Base-by-base conservation (phyloP, 2,888 invertebrate genomes). In the Epirrhoe alternata region DNA sequence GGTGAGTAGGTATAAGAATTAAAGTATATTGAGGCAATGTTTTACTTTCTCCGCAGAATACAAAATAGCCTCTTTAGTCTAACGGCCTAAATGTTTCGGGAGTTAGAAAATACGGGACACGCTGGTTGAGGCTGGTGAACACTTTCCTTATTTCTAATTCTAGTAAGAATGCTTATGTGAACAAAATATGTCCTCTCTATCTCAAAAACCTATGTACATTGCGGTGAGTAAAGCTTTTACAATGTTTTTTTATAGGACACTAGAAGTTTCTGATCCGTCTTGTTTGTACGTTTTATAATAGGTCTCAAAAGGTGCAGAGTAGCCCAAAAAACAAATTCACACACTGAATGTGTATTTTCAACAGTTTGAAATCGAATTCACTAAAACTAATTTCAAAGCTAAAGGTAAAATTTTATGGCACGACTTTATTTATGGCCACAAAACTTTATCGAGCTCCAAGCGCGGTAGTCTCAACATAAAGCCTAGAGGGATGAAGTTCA, bases 41-140 rank as follows among this genome's bases (percentile, higher is more conserved):
- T n/a, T n/a, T n/a, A n/a, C n/a, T n/a, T n/a, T n/a, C 38, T 14
- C 59, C 42, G 57, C 58, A 54, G 67, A 68, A 72, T 70, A 64
- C 59, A 67, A 64, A n/a, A 70, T 50, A 55, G 57, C 60, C 64
- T 67, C 42, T 70, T 63, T 66, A 70, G 50, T 65, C 61, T 69
- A 50, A 68, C 52, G 58, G 33, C 53, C 66, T 56, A 64, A 66
- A 70, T 59, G 56, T 51, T 55, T 14, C 45, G 24, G 55, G n/a
- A 61, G 52, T 55, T 62, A 6, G 49, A 62, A 56, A 47, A 60
- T 69, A 62, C 47, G 8, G 38, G 50, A 65, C 53, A 61, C 16
- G 54, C 38, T 8, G 3, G 35, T 7, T 35, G 35, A 35, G 7
- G 8, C 35, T 35, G 35, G 10, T 5, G 38, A 42, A 10, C 12